phyloP scores from a whole-genome alignment of 2,113 vertebrate genomes.

The Sylvia atricapilla region DNA sequence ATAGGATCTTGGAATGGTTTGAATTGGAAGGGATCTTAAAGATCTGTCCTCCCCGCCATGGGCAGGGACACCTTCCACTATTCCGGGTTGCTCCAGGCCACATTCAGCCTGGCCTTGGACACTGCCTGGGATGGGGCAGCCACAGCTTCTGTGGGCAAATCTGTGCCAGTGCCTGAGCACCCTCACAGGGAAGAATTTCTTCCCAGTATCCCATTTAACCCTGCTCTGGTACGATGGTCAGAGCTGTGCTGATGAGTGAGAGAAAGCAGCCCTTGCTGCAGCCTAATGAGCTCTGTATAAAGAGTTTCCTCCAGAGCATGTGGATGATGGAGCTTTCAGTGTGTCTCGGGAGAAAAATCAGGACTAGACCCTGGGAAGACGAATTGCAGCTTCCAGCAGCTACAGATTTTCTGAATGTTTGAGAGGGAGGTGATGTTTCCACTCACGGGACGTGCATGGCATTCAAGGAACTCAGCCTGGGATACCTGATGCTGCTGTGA shows the following conservation, averaged over 20 bases:
- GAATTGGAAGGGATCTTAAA: not conserved
- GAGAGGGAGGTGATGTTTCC: not conserved
- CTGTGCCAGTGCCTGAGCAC: not conserved
- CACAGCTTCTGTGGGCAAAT: not conserved
- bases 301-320: not conserved
- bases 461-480: not conserved
- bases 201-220: not conserved
- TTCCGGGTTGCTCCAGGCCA: not conserved
- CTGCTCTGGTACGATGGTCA: not conserved
- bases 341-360: not conserved
- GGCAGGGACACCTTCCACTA: not conserved
- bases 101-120: not conserved
- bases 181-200: not conserved
- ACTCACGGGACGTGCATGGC: fast-evolving
- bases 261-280: not conserved
- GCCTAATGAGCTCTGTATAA: not conserved
- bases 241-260: not conserved
- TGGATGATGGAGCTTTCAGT: not conserved
- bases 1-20: not conserved
- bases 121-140: not conserved
- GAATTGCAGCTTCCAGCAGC: not conserved
- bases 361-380: not conserved
- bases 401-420: not conserved
- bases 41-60: not conserved
- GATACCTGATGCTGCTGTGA: not conserved